Evolutionary conservation across 2,113 vertebrate species (phyloP), one percentile per base, ranked within the genome.

Genomic region (Microcebus griseorufus): DNA sequence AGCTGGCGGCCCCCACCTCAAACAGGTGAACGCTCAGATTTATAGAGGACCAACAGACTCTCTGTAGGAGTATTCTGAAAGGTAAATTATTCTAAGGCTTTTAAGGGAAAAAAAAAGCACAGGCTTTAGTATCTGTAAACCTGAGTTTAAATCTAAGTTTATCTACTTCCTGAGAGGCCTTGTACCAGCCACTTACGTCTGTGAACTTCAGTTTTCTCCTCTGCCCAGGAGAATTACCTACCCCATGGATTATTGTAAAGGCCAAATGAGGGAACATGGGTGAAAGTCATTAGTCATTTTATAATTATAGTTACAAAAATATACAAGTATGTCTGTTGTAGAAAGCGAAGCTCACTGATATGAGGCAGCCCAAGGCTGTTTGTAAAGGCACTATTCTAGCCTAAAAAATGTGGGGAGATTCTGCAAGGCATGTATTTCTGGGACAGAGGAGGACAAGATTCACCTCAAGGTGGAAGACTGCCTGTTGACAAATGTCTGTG

Each of bases 321-420:
- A 37, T 76, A 1, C 39, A 88, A 81, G 6, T 48, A 76, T 80
- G 37, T 70, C 70, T 88, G 45, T 39, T 64, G 34, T 70, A 84
- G 90, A 87, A 90, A 48, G 17, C 45, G 25, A 93, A 60, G 42
- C 29, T 62, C 32, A 64, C n/a, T 69, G 58, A 64, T 0, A 13
- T 9, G 34, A 82, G 22, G 58, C 39, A 90, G 14, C 37, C n/a
- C 18, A n/a, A 70, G 29, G 34, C 78, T 87, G n/a, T 82, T 95
- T 81, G 64, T 14, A 93, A 96, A 88, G 91, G 23, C 11, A 45
- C 32, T 62, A 37, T 89, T 93, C 76, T 83, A 84, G 72, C 32
- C n/a, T 60, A 37, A 65, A 87, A 22, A 58, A 58, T 22, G 55
- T 58, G 39, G 51, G 18, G 48, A 42, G 14, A 69, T 25, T 88